Evolutionary conservation across 2,113 vertebrate genomes (phyloP).

Genomic region (Pheucticus melanocephalus): DNA sequence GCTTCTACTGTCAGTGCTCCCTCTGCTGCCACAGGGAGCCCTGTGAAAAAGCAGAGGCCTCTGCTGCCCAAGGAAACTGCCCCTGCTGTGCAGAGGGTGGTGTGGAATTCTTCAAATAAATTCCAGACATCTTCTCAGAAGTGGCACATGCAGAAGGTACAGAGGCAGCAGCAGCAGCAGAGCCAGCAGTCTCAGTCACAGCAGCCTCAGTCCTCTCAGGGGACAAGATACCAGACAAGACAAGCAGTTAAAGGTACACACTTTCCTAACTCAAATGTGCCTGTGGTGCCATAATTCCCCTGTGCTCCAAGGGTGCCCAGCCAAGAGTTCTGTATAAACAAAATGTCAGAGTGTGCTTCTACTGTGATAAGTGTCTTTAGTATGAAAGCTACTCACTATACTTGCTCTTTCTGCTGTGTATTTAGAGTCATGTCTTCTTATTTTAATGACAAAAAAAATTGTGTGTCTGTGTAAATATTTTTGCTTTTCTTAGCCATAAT

Average conservation of each 20-base stretch:
- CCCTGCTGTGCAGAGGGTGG: conserved; percentile 88
- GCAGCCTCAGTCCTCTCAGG: conserved; percentile 84
- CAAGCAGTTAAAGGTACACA: conserved; percentile 92
- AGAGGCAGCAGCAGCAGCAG: conserved; percentile 84
- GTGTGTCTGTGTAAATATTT: neutral
- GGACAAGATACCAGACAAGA: conserved; percentile 95
- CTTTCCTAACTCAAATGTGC: conserved; percentile 6
- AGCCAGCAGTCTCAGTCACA: conserved; percentile 72
- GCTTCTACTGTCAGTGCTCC: conserved; percentile 69
- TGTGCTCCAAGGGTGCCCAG: neutral
- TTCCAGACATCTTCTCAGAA: conserved; percentile 96
- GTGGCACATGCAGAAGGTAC: conserved; percentile 95
- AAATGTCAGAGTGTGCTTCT: conserved; percentile 1
- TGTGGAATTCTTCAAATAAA: conserved; percentile 93
- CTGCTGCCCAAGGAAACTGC: conserved; percentile 92
- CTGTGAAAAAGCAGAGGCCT: conserved; percentile 94
- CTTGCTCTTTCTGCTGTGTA: conserved; percentile 4
- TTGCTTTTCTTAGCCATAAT: neutral
- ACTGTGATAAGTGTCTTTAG: conserved; percentile 25
- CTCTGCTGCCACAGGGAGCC: conserved; percentile 75
- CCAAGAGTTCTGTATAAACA: neutral
- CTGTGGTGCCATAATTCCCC: conserved; percentile 5
- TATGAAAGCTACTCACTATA: neutral
- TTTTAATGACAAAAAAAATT: neutral
- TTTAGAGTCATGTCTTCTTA: neutral